A percentile compares a stretch with the other conserved stretches of the same genome.
Conservation (phyloP, 1,140 invertebrate genomes). For the Meloidogyne chitwoodi region DNA sequence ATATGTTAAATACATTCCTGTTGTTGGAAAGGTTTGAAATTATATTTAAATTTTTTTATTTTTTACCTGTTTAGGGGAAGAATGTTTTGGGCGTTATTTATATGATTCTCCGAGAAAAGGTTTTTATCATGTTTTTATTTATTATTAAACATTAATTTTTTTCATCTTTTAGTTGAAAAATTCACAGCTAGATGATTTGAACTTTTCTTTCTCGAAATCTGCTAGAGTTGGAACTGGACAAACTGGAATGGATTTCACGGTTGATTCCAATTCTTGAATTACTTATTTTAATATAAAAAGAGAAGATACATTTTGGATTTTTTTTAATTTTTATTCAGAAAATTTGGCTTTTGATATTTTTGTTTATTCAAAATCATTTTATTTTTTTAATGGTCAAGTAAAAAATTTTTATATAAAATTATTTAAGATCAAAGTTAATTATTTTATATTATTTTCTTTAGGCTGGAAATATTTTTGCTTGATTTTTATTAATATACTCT, state of each 20-base stretch:
- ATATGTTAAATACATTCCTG: constrained; percentile 40
- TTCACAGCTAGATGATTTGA: constrained; percentile 7
- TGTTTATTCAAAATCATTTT: too few relatives aligned
- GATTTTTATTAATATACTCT: too few relatives aligned
- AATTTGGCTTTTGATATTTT: too few relatives aligned
- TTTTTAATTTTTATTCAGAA: too few relatives aligned
- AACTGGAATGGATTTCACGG: neutral
- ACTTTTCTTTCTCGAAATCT: neutral
- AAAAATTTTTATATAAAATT: too few relatives aligned
- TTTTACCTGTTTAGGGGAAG: constrained; percentile 8
- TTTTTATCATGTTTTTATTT: neutral
- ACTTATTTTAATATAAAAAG: neutral
- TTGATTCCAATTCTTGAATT: constrained; percentile 20
- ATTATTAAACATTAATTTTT: neutral
- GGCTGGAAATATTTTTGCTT: too few relatives aligned
- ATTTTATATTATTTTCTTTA: too few relatives aligned
- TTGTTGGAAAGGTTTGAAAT: constrained; percentile 36
- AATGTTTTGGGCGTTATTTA: constrained; percentile 48
- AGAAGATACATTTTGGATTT: too few relatives aligned
- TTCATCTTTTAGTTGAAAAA: constrained; percentile 11
- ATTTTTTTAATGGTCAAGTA: too few relatives aligned
- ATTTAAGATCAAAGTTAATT: too few relatives aligned
- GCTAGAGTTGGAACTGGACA: neutral
- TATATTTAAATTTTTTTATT: neutral
- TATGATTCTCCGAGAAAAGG: constrained; percentile 46